Percentiles rank a stretch among this genome's conserved stretches.
phyloP scores from a whole-genome alignment of 1,140 invertebrate species.

The Tetramorium alpestre region DNA sequence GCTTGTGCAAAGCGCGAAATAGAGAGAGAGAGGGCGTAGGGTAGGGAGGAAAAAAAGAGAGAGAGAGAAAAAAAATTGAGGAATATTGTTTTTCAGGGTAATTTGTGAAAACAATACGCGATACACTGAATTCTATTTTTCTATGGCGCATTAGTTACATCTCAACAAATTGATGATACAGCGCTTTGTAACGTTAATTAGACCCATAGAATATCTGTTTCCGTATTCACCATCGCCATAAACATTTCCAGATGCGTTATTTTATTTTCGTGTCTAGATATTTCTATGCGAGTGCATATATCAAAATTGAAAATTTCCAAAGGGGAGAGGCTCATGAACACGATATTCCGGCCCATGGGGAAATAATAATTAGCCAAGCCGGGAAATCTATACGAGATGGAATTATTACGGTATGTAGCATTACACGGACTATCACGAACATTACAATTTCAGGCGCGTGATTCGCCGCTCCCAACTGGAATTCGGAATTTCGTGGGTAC shows the following conservation, averaged over 20 bases:
- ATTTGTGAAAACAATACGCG: slow-evolving; percentile 19
- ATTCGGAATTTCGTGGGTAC: slow-evolving; percentile 46
- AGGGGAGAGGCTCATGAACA: background rate
- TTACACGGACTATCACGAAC: slow-evolving; percentile 38
- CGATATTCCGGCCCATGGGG: background rate
- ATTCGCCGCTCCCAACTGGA: slow-evolving; percentile 45
- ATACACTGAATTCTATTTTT: background rate
- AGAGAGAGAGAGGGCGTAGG: background rate
- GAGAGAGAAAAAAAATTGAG: background rate
- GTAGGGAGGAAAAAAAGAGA: background rate
- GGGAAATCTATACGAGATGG: slow-evolving; percentile 38
- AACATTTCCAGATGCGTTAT: background rate
- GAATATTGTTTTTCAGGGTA: slow-evolving; percentile 32
- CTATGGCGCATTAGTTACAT: background rate
- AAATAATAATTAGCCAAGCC: slow-evolving; percentile 53
- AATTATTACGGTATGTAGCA: slow-evolving; percentile 38
- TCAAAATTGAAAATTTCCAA: slow-evolving; percentile 45
- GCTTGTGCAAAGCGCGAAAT: background rate
- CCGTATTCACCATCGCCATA: background rate
- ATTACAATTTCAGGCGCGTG: slow-evolving; percentile 55
- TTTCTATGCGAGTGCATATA: background rate
- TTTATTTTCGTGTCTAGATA: background rate
- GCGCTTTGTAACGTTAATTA: background rate
- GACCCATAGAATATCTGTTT: background rate
- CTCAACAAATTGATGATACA: slow-evolving; percentile 23